These are phyloP conservation scores for Timema cristinae DNA, from an alignment of 2,888 invertebrate genomes.

Conservation along the genomic window DNA sequence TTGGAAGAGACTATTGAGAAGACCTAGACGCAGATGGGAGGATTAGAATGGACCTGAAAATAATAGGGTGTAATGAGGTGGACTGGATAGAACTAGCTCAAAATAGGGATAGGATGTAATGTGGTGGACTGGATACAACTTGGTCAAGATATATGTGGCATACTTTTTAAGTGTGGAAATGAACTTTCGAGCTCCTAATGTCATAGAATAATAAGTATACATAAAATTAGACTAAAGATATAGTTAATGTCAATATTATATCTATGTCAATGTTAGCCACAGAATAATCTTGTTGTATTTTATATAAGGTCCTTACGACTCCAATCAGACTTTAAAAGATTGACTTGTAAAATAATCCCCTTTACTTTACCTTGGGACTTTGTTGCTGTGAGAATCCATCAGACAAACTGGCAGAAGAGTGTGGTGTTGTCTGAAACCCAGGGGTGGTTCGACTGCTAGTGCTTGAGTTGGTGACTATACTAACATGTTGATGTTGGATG, in stretches of 20 bases:
- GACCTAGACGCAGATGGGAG: too few relatives aligned
- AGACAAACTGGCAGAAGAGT: slow-evolving; percentile 25
- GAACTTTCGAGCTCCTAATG: too few relatives aligned
- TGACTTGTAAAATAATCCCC: slow-evolving; percentile 5
- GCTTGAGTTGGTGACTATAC: slow-evolving; percentile 25
- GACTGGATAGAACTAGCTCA: too few relatives aligned
- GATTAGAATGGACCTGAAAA: too few relatives aligned
- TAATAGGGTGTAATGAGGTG: too few relatives aligned
- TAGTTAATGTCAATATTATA: not conserved
- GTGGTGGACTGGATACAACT: too few relatives aligned
- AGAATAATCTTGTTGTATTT: not conserved
- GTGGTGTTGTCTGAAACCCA: slow-evolving; percentile 20
- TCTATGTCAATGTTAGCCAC: not conserved
- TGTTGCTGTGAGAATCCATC: slow-evolving; percentile 38
- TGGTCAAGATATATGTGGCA: too few relatives aligned
- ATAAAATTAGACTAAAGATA: too few relatives aligned
- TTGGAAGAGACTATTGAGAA: too few relatives aligned
- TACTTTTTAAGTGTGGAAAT: too few relatives aligned
- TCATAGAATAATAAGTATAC: too few relatives aligned
- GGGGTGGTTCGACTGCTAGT: slow-evolving; percentile 19
- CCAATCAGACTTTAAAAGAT: not conserved
- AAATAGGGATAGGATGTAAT: too few relatives aligned
- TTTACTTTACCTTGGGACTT: slow-evolving; percentile 44
- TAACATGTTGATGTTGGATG: slow-evolving; percentile 23
- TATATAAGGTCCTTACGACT: not conserved